A percentile compares a stretch with the other conserved stretches of the same genome.
Evolutionary conservation across 2,797 vertebrate species (phyloP).

Genomic region (Sebastes matsubarae): DNA sequence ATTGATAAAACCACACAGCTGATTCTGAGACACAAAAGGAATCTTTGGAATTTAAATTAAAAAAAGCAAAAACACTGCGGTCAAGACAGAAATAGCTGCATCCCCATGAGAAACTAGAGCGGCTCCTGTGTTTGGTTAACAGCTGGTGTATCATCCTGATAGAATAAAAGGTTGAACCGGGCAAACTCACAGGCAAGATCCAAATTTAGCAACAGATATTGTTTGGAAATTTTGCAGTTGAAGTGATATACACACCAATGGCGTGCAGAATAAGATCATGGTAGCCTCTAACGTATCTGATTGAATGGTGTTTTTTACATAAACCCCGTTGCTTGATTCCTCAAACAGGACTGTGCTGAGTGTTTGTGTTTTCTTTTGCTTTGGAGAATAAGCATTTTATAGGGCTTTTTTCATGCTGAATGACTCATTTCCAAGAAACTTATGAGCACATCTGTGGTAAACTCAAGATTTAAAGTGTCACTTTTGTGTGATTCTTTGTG

Average conservation of each 20-base stretch:
- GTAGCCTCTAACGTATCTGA: not conserved
- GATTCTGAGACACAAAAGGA: not conserved
- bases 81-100: not conserved
- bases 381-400: no score
- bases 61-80: not conserved
- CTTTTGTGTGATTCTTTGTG: no score
- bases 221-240: not conserved
- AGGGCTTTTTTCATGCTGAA: no score
- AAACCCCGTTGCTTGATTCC: not conserved
- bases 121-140: not conserved
- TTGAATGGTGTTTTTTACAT: not conserved
- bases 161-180: not conserved
- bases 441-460: no score
- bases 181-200: not conserved
- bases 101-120: not conserved
- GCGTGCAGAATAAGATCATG: not conserved
- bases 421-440: no score
- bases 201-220: not conserved
- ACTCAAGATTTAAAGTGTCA: no score
- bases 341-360: not conserved
- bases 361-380: not conserved
- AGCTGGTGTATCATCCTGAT: not conserved
- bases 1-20: not conserved
- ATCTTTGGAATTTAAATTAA: constrained; percentile 10
- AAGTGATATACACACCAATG: not conserved